Evolutionary conservation across 2,113 vertebrate genomes (phyloP), one percentile per base, ranked within the genome.

Genomic region (Spea bombifrons): DNA sequence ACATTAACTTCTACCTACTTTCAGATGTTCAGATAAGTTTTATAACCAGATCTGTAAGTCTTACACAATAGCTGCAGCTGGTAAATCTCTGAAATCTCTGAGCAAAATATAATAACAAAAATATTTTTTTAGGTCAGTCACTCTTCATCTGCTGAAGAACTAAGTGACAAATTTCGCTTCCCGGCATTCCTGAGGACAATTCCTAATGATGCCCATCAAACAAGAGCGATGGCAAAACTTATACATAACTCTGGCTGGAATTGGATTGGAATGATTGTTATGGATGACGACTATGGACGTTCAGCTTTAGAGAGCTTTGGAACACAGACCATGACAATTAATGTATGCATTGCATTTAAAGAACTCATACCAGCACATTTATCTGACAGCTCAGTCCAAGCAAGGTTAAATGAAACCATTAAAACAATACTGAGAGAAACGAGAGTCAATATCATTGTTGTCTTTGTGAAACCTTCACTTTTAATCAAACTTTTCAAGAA

Each of bases 101-200:
- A 43, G 16, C 44, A 12, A 46, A 48, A 74, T 59, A 64, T 48
- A 49, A 6, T 48, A 13, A 52, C 3, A 15, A 12, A 17, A 77
- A 49, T 17, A 85, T 88, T 16, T 1, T 64, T 74, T 76, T 86
- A 98, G 95, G 92, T 97, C 84, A 95, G 95, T 85, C 94, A 94
- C 45, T 86, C 91, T n/a, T 94, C 96, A 72, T 94, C 94, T 5
- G 93, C 94, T 73, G 88, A 90, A 84, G 94, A 93, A 81, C 87
- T 97, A 73, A 96, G 94, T 85, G 95, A 96, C 85, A 96, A 96
- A 89, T 86, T 78, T 65, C 89, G 90, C 47, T 97, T 96, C 82
- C 95, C 95, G 75, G 90, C 91, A 81, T 96, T 97, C 87, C 86
- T 96, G 84, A 89, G 92, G 74, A 97, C 94, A 3, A 86, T 96